Evolutionary conservation across 2,113 vertebrate species (phyloP).

Genomic region (Otocyon megalotis): DNA sequence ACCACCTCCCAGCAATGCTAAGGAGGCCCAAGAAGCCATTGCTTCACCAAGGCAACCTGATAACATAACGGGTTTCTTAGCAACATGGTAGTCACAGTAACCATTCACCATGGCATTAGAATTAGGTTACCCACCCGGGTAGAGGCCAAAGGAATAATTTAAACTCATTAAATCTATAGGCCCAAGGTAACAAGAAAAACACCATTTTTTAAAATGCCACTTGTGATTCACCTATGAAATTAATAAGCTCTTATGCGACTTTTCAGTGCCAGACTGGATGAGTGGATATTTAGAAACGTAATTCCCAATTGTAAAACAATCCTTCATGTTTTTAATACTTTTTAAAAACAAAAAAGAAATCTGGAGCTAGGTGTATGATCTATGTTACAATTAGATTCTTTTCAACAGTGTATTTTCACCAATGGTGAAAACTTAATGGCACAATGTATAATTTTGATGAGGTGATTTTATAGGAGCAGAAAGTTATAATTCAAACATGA

Average conservation of each 20-base stretch:
- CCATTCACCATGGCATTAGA: slow-evolving; percentile 70
- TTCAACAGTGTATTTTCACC: background rate
- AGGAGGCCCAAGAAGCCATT: slow-evolving; percentile 45
- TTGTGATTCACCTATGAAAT: slow-evolving; percentile 25
- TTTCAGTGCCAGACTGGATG: background rate
- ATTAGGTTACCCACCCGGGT: slow-evolving; percentile 55
- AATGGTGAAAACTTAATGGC: background rate
- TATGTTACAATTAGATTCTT: slow-evolving; percentile 32
- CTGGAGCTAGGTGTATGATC: background rate
- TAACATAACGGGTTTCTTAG: slow-evolving; percentile 78
- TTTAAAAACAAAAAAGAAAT: background rate
- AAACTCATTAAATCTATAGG: slow-evolving; percentile 66
- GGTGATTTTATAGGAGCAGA: background rate
- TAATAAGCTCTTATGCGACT: background rate
- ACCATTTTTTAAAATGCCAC: background rate
- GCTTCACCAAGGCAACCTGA: slow-evolving; percentile 68
- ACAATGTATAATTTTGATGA: background rate
- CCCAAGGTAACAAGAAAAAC: slow-evolving; percentile 56
- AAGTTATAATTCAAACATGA: background rate
- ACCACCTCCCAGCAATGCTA: slow-evolving; percentile 2
- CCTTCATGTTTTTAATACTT: background rate
- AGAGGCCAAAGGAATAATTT: slow-evolving; percentile 61
- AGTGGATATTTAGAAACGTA: slow-evolving; percentile 54
- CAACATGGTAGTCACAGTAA: slow-evolving; percentile 77
- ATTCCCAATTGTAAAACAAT: slow-evolving; percentile 39